Evolutionary conservation across 1,140 invertebrate genomes (phyloP).

Genomic region (Triops cancriformis): DNA sequence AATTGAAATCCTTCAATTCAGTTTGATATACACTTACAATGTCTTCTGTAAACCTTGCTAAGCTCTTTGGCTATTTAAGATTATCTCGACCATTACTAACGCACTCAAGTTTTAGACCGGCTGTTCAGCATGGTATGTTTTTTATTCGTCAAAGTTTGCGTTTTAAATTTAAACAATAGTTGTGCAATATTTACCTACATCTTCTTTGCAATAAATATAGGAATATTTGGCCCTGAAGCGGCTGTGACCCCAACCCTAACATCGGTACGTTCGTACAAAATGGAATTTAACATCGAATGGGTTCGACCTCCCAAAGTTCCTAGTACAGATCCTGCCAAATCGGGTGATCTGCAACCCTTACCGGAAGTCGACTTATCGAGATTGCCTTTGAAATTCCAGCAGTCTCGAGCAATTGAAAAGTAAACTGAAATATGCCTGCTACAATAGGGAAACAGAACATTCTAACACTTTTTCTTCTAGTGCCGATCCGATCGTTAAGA

Average conservation of each 20-base stretch:
- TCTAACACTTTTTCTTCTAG: conserved; percentile 37
- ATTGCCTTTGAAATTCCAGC: conserved; percentile 36
- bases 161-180: background rate
- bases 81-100: background rate
- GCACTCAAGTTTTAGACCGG: background rate
- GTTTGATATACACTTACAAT: background rate
- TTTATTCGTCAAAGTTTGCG: background rate
- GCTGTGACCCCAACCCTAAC: background rate
- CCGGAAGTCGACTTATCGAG: conserved; percentile 40
- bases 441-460: background rate
- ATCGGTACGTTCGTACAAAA: conserved; percentile 39
- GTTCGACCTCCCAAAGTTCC: conserved; percentile 48
- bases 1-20: background rate
- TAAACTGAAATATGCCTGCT: conserved; percentile 34
- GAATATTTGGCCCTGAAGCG: background rate
- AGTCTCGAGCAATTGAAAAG: conserved; percentile 48
- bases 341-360: conserved; percentile 47
- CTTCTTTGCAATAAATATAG: background rate
- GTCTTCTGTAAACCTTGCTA: background rate
- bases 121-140: background rate
- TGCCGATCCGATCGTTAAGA: conserved; percentile 48
- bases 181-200: background rate
- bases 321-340: conserved; percentile 45
- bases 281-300: conserved; percentile 56
- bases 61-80: background rate